A percentile compares a stretch with the other conserved stretches of the same genome.
These are phyloP conservation scores for Argyrosomus regius DNA, from an alignment of 2,797 vertebrate genomes.

Conservation along the genomic window DNA sequence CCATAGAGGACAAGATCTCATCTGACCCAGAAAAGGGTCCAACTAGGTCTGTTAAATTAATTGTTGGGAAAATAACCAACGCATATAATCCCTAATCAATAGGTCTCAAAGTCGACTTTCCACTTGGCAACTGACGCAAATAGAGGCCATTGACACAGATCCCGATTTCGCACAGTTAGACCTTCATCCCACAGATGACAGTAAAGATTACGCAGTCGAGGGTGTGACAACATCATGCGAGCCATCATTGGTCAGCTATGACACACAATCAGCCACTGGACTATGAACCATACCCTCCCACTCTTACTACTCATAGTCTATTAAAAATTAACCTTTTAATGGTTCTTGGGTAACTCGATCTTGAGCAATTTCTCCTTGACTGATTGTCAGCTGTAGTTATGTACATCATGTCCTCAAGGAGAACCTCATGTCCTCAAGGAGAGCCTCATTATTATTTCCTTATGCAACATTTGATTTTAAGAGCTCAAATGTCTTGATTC, in stretches of 20 bases:
- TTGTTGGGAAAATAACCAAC: background rate
- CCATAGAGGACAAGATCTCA: background rate
- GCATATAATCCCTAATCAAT: background rate
- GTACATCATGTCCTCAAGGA: background rate
- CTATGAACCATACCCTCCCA: background rate
- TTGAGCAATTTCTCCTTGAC: constrained; percentile 24
- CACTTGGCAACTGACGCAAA: constrained; percentile 32
- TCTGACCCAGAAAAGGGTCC: background rate
- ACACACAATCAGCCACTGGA: constrained; percentile 11
- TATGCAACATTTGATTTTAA: too few species aligned
- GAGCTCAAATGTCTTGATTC: background rate
- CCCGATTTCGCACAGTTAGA: background rate
- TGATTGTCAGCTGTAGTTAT: background rate
- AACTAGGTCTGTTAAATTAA: constrained; percentile 11
- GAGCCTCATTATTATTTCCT: background rate
- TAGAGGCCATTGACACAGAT: constrained; percentile 2
- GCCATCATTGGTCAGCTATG: constrained; percentile 32
- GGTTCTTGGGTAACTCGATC: constrained; percentile 17
- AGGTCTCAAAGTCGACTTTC: constrained; percentile 8
- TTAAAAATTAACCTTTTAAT: constrained; percentile 70
- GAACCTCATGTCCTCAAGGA: background rate
- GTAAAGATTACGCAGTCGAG: background rate
- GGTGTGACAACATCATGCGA: constrained; percentile 1
- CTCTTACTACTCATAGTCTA: background rate
- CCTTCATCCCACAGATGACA: background rate